phyloP scores from a whole-genome alignment of 1,140 invertebrate genomes.

The Lethrus apterus region DNA sequence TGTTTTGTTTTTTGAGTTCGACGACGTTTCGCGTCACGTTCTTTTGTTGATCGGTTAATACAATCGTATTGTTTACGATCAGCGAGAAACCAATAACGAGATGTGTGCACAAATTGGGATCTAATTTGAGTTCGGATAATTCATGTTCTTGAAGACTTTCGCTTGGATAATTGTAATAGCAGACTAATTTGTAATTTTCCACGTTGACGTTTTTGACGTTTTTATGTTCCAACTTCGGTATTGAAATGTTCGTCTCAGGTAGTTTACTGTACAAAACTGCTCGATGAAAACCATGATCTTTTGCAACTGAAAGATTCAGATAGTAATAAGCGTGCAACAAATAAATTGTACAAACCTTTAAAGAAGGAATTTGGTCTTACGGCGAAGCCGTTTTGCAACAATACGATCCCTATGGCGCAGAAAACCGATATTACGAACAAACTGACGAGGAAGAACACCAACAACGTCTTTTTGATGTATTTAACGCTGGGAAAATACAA shows the following conservation, averaged over 20 bases:
- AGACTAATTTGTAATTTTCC: constrained; percentile 43
- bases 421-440: constrained; percentile 13
- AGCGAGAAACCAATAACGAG: constrained; percentile 68
- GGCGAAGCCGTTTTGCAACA: constrained; percentile 8
- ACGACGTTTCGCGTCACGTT: constrained; percentile 48
- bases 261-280: constrained; percentile 23
- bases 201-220: background rate
- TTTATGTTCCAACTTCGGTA: background rate
- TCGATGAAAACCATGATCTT: constrained; percentile 17
- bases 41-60: constrained; percentile 26
- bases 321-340: background rate
- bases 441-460: constrained; percentile 16
- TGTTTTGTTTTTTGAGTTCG: constrained; percentile 55
- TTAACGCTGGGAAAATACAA: constrained; percentile 16
- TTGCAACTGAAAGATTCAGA: constrained; percentile 16
- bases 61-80: constrained; percentile 55
- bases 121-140: constrained; percentile 50
- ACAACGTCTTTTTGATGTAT: constrained; percentile 16
- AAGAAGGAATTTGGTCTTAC: background rate
- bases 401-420: constrained; percentile 5
- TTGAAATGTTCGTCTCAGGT: constrained; percentile 13
- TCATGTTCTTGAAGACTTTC: constrained; percentile 33
- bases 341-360: background rate
- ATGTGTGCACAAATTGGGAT: constrained; percentile 70
- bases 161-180: constrained; percentile 58